Conservation (phyloP, 1,140 invertebrate species). For the Drosophila nikananu region DNA sequence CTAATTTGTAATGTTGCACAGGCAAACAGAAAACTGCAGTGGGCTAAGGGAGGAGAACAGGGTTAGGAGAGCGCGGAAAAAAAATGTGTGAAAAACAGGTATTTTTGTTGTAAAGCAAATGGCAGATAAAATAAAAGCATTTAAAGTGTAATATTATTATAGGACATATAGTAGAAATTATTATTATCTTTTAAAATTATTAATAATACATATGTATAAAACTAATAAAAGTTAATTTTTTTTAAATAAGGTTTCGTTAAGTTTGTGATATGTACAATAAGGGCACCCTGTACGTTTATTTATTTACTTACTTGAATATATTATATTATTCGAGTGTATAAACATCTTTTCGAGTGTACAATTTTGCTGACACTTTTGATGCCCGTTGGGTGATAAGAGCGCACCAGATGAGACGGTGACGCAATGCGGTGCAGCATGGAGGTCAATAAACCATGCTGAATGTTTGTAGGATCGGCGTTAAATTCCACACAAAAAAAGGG, state of each 20-base stretch:
- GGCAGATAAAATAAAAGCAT: background rate
- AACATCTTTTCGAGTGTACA: background rate
- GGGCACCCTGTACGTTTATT: background rate
- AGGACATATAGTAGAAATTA: too few species aligned
- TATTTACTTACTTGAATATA: too few species aligned
- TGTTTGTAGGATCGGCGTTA: conserved; percentile 14
- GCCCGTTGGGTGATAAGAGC: conserved; percentile 51
- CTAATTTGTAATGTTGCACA: conserved; percentile 49
- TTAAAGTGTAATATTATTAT: background rate
- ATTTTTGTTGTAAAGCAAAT: background rate
- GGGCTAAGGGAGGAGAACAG: background rate
- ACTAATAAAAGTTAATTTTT: background rate
- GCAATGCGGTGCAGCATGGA: conserved; percentile 59
- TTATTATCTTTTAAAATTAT: too few species aligned
- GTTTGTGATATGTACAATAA: background rate
- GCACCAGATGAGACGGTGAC: conserved; percentile 46
- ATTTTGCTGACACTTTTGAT: conserved; percentile 53
- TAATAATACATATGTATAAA: background rate
- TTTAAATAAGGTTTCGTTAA: background rate
- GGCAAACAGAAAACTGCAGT: conserved; percentile 24
- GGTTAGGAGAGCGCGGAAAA: background rate
- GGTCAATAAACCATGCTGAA: conserved; percentile 57
- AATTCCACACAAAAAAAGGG: conserved; percentile 28
- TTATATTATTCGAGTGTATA: too few species aligned
- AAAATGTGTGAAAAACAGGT: background rate